Evolutionary conservation across 2,113 vertebrate genomes (phyloP).

Genomic region (Eleginops maclovinus): DNA sequence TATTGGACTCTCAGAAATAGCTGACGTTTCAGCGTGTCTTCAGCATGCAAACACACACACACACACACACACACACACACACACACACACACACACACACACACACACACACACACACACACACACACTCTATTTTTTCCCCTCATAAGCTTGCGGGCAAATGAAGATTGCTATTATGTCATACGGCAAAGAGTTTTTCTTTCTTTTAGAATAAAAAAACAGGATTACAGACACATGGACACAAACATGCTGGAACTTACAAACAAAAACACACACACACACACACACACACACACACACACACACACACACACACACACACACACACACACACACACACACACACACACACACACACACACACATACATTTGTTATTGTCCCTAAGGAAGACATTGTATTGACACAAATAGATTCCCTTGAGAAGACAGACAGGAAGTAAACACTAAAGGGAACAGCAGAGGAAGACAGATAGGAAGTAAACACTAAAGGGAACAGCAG

Average conservation of each 20-base stretch:
- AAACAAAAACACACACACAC: no score
- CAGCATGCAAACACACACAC: conserved; percentile 20
- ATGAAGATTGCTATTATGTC: conserved; percentile 45
- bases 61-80: conserved; percentile 19
- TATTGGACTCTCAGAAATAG: conserved; percentile 67
- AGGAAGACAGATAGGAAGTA: no score
- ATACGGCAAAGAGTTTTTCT: conserved; percentile 2
- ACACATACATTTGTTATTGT: no score
- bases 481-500: no score
- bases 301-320: not conserved
- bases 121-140: not conserved
- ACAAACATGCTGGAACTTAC: no score
- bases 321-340: not conserved
- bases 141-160: conserved; percentile 18
- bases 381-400: no score
- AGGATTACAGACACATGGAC: conserved; percentile 6
- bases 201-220: conserved; percentile 6
- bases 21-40: conserved; percentile 61
- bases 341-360: not conserved
- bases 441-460: no score
- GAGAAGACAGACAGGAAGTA: no score
- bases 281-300: not conserved
- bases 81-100: conserved; percentile 8
- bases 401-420: no score
- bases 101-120: not conserved